These are phyloP conservation scores for Denticeps clupeoides DNA, from an alignment of 2,797 vertebrate genomes.

Conservation along the genomic window DNA sequence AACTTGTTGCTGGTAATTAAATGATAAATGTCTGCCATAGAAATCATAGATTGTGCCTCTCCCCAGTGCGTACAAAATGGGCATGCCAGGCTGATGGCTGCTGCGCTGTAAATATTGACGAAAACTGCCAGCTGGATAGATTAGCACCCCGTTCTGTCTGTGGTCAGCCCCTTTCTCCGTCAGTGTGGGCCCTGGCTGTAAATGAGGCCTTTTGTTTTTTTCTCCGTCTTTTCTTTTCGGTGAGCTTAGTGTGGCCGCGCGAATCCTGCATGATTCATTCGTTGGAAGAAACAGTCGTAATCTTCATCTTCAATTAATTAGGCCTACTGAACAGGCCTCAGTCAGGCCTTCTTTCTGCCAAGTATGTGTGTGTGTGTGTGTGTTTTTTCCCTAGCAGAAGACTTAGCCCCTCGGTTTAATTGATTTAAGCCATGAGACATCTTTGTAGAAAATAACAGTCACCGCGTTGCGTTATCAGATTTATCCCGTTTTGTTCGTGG, in stretches of 20 bases:
- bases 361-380: no score
- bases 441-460: slow-evolving; percentile 54
- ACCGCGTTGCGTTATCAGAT: slow-evolving; percentile 55
- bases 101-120: slow-evolving; percentile 41
- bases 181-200: slow-evolving; percentile 37
- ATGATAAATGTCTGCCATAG: slow-evolving; percentile 33
- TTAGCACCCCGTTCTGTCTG: slow-evolving; percentile 43
- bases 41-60: slow-evolving; percentile 35
- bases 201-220: slow-evolving; percentile 52
- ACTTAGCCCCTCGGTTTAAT: slow-evolving; percentile 51
- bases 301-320: slow-evolving; percentile 67
- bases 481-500: slow-evolving; percentile 35
- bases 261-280: slow-evolving; percentile 49
- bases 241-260: slow-evolving; percentile 42
- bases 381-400: no score
- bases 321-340: slow-evolving; percentile 52
- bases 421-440: slow-evolving; percentile 54
- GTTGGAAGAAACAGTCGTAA: slow-evolving; percentile 51
- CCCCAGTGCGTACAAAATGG: slow-evolving; percentile 16
- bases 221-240: no score
- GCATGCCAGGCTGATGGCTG: slow-evolving; percentile 34
- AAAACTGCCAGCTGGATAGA: slow-evolving; percentile 49
- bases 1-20: slow-evolving; percentile 35
- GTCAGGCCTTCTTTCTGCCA: slow-evolving; percentile 44
- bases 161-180: slow-evolving; percentile 45